Conservation (phyloP, 1,140 invertebrate species). For the Drosophila fuyamai region DNA sequence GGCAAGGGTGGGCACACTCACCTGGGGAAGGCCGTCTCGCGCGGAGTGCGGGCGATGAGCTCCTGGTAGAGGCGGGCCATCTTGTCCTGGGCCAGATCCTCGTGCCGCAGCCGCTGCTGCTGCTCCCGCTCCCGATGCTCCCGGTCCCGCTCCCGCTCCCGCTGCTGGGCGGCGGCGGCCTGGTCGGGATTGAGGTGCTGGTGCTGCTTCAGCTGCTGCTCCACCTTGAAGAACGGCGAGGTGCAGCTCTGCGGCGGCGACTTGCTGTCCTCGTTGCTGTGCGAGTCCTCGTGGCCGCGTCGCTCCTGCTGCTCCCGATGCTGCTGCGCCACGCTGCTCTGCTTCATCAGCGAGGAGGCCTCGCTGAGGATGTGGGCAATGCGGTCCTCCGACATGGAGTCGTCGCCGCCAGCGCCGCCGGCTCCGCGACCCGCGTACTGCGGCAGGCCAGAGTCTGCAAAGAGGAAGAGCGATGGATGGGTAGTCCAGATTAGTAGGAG, state of each 20-base stretch:
- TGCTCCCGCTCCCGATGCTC: constrained; percentile 65
- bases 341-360: constrained; percentile 91
- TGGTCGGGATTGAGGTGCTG: constrained; percentile 46
- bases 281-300: constrained; percentile 85
- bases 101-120: constrained; percentile 93
- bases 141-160: constrained; percentile 88
- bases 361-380: constrained; percentile 97
- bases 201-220: constrained; percentile 63
- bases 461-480: constrained; percentile 1
- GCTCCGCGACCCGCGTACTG: constrained; percentile 86
- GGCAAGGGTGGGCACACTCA: constrained; percentile 82
- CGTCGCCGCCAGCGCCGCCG: constrained; percentile 87
- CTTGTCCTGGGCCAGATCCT: constrained; percentile 98
- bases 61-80: constrained; percentile 98
- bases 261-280: constrained; percentile 92
- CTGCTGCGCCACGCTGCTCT: constrained; percentile 60
- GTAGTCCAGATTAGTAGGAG: constrained; percentile 4
- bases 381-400: constrained; percentile 95
- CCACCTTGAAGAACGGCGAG: constrained; percentile 90
- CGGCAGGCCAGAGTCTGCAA: constrained; percentile 87
- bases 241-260: constrained; percentile 91
- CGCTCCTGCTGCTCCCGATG: constrained; percentile 53
- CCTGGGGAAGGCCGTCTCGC: constrained; percentile 90
- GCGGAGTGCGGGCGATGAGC: constrained; percentile 91
- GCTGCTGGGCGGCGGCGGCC: constrained; percentile 88